Evolutionary conservation across 1,140 invertebrate genomes (phyloP), one percentile per base, ranked within the genome.

Genomic region (Theocolax elegans): DNA sequence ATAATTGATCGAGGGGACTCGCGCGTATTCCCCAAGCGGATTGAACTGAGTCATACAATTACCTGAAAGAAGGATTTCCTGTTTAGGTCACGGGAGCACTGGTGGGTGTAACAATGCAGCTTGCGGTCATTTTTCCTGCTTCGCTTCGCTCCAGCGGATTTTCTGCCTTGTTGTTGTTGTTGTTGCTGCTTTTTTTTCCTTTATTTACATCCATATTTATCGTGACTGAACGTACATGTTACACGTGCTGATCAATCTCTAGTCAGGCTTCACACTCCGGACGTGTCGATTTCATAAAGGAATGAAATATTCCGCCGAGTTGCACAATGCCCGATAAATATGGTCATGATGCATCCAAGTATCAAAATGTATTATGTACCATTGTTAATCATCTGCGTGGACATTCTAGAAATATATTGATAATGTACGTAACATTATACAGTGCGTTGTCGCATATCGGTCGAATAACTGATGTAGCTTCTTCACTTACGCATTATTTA

Each of bases 41-140:
- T 83, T 81, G 72, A 80, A 81, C 75, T 65, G 78, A 83, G 79
- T 83, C 81, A 80, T 77, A 77, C 81, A 83, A 85, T 84, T 83
- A 82, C 81, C 80, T 82, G 81, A 81, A 83, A 85, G 75, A 79
- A 85, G 84, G 83, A 85, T 85, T 85, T 85, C 84, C 84, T 85
- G 83, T 83, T 85, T 84, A 83, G 84, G 76, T 76, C 76, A 77
- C 72, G 72, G 70, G 76, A 76, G 53, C 72, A 62, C 68, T 58
- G 35, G 54, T 74, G 62, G 72, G 46, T 75, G 73, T 75, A 31
- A 17, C 15, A 35, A 12, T 10, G 58, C n/a, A 48, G 38, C 17
- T 21, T n/a, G n/a, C n/a, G n/a, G n/a, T n/a, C n/a, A n/a, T 23
- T 64, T 72, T 67, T 63, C 27, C 48, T 25, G 23, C 19, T 19